phyloP scores from a whole-genome alignment of 2,113 vertebrate species.

The Etheostoma cragini region DNA sequence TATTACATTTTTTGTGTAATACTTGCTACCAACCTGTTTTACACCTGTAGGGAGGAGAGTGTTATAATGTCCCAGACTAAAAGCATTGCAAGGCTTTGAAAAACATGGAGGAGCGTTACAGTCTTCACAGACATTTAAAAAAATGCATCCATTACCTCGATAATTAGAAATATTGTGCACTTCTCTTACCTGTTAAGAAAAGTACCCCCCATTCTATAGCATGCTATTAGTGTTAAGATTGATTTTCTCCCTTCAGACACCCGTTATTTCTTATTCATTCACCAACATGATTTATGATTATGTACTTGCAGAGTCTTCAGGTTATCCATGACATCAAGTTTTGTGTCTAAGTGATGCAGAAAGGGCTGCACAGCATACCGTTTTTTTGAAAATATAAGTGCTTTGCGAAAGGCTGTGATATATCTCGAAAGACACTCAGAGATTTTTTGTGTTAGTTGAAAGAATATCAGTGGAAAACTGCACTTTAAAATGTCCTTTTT shows the following conservation, averaged over 20 bases:
- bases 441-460: too few species aligned
- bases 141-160: conserved; percentile 23
- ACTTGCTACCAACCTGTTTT: neutral
- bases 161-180: conserved; percentile 16
- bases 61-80: neutral
- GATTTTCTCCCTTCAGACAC: conserved; percentile 29
- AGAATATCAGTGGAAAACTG: too few species aligned
- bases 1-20: neutral
- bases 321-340: neutral
- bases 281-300: conserved; percentile 7
- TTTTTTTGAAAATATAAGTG: too few species aligned
- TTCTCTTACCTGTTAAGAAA: conserved; percentile 8
- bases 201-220: conserved; percentile 19
- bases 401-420: too few species aligned
- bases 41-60: neutral
- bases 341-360: neutral
- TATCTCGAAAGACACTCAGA: too few species aligned
- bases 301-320: neutral
- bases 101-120: conserved; percentile 15
- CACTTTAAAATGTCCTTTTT: too few species aligned
- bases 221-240: conserved; percentile 16
- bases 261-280: conserved; percentile 32
- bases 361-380: too few species aligned
- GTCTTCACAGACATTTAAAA: conserved; percentile 35
- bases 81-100: conserved; percentile 21